A percentile compares a stretch with the other conserved stretches of the same genome.
Evolutionary conservation across 1,140 invertebrate genomes (phyloP).

Genomic region (Ditylenchus dipsaci): DNA sequence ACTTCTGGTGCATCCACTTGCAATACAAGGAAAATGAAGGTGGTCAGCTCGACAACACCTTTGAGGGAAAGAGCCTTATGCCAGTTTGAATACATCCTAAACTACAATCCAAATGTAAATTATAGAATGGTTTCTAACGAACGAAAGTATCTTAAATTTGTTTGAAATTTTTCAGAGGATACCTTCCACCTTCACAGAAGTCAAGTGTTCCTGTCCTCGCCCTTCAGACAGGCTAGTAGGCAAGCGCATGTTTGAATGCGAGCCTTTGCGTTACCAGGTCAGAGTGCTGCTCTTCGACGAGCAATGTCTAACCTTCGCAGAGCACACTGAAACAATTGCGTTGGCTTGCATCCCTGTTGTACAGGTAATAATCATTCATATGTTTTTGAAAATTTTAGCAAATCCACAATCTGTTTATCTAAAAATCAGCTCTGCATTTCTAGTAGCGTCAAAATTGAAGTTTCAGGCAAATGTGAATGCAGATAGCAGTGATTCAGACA

Average conservation of each 20-base stretch:
- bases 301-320: constrained; percentile 47
- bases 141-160: not conserved
- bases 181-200: constrained; percentile 56
- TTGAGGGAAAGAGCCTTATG: constrained; percentile 53
- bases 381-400: not conserved
- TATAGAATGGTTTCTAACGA: not conserved
- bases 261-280: constrained; percentile 56
- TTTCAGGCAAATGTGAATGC: constrained; percentile 56
- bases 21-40: constrained; percentile 50
- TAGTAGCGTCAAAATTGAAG: constrained; percentile 22
- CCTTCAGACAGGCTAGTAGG: constrained; percentile 53
- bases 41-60: constrained; percentile 52
- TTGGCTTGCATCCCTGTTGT: constrained; percentile 55
- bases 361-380: constrained; percentile 38
- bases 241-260: constrained; percentile 56
- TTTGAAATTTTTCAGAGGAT: constrained; percentile 48
- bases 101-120: constrained; percentile 56
- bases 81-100: constrained; percentile 57
- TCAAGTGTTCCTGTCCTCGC: constrained; percentile 56
- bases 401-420: not conserved
- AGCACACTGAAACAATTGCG: constrained; percentile 54
- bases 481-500: constrained; percentile 50
- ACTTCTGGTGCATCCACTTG: constrained; percentile 54
- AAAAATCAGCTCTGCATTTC: not conserved
- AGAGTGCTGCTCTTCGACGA: constrained; percentile 57